Evolutionary conservation across 2,888 invertebrate species (phyloP).

Genomic region (Abrostola triplasia): DNA sequence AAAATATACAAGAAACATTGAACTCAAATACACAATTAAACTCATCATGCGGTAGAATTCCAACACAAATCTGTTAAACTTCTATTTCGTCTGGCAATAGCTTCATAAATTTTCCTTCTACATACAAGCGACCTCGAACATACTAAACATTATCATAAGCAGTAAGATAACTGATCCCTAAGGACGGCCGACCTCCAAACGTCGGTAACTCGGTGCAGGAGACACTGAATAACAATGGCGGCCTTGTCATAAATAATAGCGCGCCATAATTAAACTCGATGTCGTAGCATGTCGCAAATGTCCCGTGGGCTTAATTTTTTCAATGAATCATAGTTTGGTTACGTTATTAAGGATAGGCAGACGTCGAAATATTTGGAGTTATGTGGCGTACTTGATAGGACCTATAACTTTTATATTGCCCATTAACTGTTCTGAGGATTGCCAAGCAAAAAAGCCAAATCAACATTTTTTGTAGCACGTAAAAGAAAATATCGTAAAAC

Average conservation of each 20-base stretch:
- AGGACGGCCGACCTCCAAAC: conserved; percentile 42
- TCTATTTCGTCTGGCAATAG: no score
- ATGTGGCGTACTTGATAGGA: background rate
- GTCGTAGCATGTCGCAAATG: conserved; percentile 16
- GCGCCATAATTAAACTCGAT: conserved; percentile 41
- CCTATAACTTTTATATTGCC: background rate
- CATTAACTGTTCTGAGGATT: background rate
- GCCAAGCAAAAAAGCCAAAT: background rate
- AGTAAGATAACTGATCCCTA: conserved; percentile 28
- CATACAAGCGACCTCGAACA: no score
- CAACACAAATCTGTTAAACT: no score
- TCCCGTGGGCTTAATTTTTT: conserved; percentile 33
- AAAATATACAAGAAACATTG: no score
- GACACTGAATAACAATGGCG: conserved; percentile 52
- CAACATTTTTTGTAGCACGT: background rate
- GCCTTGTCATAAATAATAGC: conserved; percentile 49
- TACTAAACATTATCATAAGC: conserved; percentile 8
- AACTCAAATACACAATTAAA: no score
- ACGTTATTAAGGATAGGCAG: conserved; percentile 7
- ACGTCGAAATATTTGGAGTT: background rate
- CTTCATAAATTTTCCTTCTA: no score
- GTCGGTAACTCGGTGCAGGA: conserved; percentile 24
- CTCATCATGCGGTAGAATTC: no score
- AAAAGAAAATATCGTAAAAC: background rate
- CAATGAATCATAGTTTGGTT: conserved; percentile 27